Evolutionary conservation across 2,113 vertebrate genomes (phyloP).

Genomic region (Dromiciops gliroides): DNA sequence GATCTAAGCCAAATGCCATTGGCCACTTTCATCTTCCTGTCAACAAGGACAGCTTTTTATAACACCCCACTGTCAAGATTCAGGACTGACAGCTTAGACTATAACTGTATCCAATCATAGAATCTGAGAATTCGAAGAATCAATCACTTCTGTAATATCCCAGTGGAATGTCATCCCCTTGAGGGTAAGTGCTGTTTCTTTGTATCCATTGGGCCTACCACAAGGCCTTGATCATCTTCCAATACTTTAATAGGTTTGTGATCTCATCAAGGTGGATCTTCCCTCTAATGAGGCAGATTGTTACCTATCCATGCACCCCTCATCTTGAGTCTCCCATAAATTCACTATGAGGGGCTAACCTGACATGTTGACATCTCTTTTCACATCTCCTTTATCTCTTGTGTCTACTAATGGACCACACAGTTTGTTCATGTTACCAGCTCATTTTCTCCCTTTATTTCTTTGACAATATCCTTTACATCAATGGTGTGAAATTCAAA

Average conservation of each 20-base stretch:
- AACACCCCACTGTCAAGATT: neutral
- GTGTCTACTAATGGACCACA: neutral
- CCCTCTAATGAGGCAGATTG: neutral
- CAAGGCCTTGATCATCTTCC: neutral
- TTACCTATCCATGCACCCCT: neutral
- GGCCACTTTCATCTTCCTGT: neutral
- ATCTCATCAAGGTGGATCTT: neutral
- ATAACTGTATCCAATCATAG: neutral
- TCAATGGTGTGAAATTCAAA: too few species aligned
- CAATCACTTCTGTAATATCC: neutral
- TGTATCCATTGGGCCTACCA: neutral
- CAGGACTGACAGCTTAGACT: neutral
- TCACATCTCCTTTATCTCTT: neutral
- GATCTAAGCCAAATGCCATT: conserved; percentile 17
- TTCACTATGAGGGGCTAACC: neutral
- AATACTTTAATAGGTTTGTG: neutral
- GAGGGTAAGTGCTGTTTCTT: neutral
- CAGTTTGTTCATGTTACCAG: neutral
- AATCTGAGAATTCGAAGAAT: neutral
- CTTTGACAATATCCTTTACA: neutral
- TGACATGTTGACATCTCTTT: neutral
- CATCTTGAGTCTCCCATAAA: neutral
- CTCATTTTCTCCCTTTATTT: neutral
- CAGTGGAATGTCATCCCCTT: neutral
- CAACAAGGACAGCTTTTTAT: neutral